Evolutionary conservation across 1,140 invertebrate genomes (phyloP), one percentile per base, ranked within the genome.

Genomic region (Orussus abietinus): DNA sequence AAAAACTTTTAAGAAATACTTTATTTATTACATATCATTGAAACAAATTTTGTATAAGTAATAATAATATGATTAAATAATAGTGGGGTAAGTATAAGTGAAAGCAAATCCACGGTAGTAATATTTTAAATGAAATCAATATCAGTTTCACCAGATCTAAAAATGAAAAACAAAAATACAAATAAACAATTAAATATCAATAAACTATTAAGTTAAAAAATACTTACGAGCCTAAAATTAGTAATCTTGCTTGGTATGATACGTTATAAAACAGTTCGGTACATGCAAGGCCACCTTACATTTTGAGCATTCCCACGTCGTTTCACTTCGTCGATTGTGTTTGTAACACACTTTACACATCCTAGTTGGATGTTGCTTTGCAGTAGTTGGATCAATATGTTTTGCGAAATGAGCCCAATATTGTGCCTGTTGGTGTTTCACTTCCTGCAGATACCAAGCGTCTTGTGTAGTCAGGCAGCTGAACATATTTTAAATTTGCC

Each of bases 121-220:
- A 20, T 11, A 29, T 38, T 38, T 45, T 14, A 15, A 7, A 28
- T 14, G 15, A 30, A 18, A 5, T n/a, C n/a, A n/a, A n/a, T n/a
- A n/a, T 10, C 12, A 29, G 4, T 12, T 30, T 14, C 29, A 35
- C 25, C 32, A 28, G 9, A 45, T 19, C 21, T 45, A 40, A 45
- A 45, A 40, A 4, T 45, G 31, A 35, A 40, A 45, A 45, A 45
- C 37, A 39, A 5, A n/a, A 40, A 45, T 45, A 40, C 39, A 45
- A 45, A 39, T 39, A 40, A 45, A 39, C 37, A 45, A 45, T 45
- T 45, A 39, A 45, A 29, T 28, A 40, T 39, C 20, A 40, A 47
- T 25, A 30, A 47, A 47, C 5, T 32, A 41, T 41, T 41, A 21
- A 31, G 17, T 46, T 46, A 26, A 41, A 46, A 36, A 47, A 6